These are phyloP conservation scores for Parthenolecanium corni DNA, from an alignment of 2,888 invertebrate genomes.

Conservation along the genomic window DNA sequence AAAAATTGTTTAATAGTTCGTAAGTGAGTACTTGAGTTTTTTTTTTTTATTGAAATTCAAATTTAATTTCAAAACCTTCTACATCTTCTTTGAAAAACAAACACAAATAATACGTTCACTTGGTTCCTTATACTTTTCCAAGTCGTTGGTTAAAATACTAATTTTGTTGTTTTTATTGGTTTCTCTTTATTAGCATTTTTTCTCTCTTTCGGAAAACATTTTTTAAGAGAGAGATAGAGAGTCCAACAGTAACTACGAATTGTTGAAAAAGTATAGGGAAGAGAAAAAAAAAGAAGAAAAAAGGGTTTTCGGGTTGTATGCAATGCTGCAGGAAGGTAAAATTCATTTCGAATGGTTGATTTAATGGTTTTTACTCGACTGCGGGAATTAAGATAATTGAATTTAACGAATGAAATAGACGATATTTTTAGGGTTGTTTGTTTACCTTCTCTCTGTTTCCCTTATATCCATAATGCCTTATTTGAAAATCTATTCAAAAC, in stretches of 20 bases:
- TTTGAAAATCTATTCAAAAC: no score
- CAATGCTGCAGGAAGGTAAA: neutral
- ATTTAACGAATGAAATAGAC: slow-evolving; percentile 1
- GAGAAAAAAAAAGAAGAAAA: neutral
- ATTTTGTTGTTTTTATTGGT: slow-evolving; percentile 12
- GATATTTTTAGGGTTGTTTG: neutral
- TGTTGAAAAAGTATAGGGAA: neutral
- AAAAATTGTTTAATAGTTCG: slow-evolving; percentile 24
- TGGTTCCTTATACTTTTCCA: neutral
- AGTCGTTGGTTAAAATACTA: slow-evolving; percentile 19
- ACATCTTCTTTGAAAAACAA: slow-evolving; percentile 6
- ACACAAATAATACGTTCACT: neutral
- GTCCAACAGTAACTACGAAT: no score
- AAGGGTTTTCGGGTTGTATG: neutral
- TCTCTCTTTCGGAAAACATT: neutral
- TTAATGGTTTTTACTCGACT: neutral
- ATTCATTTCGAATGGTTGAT: neutral
- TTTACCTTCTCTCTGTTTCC: neutral
- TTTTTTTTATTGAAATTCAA: slow-evolving; percentile 7
- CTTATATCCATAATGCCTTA: no score
- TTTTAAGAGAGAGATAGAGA: no score
- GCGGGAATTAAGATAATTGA: neutral
- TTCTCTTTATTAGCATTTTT: slow-evolving; percentile 9
- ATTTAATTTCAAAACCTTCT: slow-evolving; percentile 20
- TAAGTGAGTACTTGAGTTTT: neutral